Percentiles rank a stretch among this genome's conserved stretches.
Conservation (phyloP, 2,888 invertebrate species). For the Eurytoma adleriae region DNA sequence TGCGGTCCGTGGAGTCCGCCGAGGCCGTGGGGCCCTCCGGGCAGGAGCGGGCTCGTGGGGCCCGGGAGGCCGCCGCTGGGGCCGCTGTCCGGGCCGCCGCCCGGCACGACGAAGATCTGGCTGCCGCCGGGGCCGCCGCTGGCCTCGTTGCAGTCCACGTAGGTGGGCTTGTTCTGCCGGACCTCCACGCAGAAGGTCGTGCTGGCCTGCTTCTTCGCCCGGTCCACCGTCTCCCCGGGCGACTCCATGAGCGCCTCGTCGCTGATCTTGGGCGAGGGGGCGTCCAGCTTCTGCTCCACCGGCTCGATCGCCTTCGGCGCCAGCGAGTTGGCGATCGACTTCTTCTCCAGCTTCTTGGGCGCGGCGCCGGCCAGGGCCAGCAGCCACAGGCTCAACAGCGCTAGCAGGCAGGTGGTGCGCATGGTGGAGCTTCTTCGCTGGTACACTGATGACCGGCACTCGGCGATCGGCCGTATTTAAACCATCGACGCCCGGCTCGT, state of each 20-base stretch:
- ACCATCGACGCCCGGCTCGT: too few relatives aligned
- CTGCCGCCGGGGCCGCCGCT: neutral
- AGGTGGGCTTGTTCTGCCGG: conserved; percentile 44
- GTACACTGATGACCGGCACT: conserved; percentile 7
- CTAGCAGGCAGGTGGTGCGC: neutral
- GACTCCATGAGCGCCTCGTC: conserved; percentile 35
- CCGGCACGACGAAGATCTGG: neutral
- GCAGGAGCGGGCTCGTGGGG: neutral
- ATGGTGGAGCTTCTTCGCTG: neutral
- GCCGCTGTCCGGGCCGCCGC: neutral
- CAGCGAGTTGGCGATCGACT: conserved; percentile 25
- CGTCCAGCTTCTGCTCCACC: conserved; percentile 41
- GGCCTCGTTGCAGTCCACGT: conserved; percentile 51
- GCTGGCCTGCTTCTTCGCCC: conserved; percentile 52
- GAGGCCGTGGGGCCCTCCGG: neutral
- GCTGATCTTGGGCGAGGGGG: neutral
- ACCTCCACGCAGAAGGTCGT: conserved; percentile 55
- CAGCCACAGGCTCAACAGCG: neutral
- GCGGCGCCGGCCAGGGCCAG: conserved; percentile 27
- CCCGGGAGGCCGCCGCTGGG: neutral
- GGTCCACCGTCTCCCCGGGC: conserved; percentile 30
- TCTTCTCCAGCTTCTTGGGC: conserved; percentile 48
- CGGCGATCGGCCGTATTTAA: conserved; percentile 29
- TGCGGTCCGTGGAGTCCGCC: neutral
- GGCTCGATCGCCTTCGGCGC: conserved; percentile 21